phyloP scores from a whole-genome alignment of 2,113 vertebrate species.

The Leptosomus discolor region DNA sequence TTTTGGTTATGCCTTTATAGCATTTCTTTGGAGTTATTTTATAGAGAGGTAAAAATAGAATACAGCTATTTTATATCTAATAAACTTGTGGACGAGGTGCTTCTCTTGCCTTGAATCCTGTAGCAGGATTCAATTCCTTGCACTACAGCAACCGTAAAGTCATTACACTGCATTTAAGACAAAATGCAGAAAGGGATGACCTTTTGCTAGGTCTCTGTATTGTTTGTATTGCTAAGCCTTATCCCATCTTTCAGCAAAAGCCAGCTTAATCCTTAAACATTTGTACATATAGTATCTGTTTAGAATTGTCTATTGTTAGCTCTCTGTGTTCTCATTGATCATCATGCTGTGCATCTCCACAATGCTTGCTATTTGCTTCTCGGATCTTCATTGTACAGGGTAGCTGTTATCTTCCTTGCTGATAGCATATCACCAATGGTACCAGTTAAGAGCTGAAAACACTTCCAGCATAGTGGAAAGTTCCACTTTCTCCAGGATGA shows the following conservation, averaged over 20 bases:
- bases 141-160: not conserved
- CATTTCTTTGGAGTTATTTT: not conserved
- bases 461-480: slow-evolving; percentile 1
- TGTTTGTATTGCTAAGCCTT: not conserved
- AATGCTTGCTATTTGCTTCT: not conserved
- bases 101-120: not conserved
- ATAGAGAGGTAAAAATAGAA: not conserved
- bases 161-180: not conserved
- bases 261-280: not conserved
- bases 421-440: slow-evolving; percentile 5
- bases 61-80: not conserved
- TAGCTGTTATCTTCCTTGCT: slow-evolving; percentile 2
- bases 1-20: not conserved
- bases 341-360: not conserved
- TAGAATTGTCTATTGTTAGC: slow-evolving; percentile 1
- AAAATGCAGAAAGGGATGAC: not conserved
- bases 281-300: not conserved
- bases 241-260: not conserved
- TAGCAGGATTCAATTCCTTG: not conserved
- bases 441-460: slow-evolving; percentile 15
- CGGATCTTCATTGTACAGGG: not conserved
- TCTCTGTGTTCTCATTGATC: not conserved
- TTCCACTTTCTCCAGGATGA: slow-evolving; percentile 9
- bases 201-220: not conserved
- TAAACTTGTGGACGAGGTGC: not conserved